phyloP scores from a whole-genome alignment of 2,113 vertebrate genomes.

The Melanerpes formicivorus region DNA sequence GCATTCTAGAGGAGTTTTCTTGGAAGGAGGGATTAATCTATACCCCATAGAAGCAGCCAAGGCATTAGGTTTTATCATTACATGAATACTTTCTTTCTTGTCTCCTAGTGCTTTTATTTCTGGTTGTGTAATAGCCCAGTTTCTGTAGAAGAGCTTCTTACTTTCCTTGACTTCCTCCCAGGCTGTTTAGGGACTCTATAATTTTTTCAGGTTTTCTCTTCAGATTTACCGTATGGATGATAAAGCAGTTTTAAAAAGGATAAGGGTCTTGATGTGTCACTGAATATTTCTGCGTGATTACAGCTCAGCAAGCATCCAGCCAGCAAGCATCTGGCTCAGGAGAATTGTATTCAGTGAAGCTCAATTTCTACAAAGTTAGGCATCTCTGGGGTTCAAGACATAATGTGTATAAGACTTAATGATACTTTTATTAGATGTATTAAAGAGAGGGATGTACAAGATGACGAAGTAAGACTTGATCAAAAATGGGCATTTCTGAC shows the following conservation, averaged over 20 bases:
- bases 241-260: neutral
- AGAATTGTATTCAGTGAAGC: neutral
- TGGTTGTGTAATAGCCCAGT: neutral
- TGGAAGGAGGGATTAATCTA: neutral
- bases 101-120: neutral
- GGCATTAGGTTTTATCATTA: neutral
- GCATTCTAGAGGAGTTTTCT: neutral
- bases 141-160: neutral
- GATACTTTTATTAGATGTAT: neutral
- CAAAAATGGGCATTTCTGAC: neutral
- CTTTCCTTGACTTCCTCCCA: neutral
- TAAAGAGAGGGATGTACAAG: neutral
- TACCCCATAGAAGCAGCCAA: fast-evolving
- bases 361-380: neutral
- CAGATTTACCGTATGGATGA: neutral
- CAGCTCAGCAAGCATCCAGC: neutral
- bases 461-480: neutral
- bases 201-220: neutral
- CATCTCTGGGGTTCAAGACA: neutral
- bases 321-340: neutral
- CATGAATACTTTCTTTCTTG: neutral
- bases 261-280: neutral
- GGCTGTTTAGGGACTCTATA: neutral
- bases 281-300: neutral
- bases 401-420: neutral